Base-by-base conservation (phyloP, 2,888 invertebrate genomes). In the Troides aeacus region DNA sequence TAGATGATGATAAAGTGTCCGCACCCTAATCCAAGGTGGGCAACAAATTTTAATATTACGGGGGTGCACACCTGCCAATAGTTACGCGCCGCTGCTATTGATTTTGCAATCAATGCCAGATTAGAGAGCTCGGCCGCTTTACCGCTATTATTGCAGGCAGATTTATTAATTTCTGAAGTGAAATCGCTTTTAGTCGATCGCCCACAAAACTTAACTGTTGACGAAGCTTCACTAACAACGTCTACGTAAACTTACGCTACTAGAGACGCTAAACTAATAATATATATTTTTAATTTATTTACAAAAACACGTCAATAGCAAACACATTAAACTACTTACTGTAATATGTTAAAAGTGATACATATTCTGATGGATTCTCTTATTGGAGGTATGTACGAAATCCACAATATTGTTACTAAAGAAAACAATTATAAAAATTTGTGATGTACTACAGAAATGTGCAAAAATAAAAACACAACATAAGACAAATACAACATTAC, bases 21-120 rank as follows among this genome's bases (percentile, higher is more conserved):
- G 80, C 81, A 75, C 82, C 82, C 82, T 81, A 80, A 83, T 80
- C 77, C 77, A 74, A 71, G 73, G 76, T 69, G 72, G 75, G 73
- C 71, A 78, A 77, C 81, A 83, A 86, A 89, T 87, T 88, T 88
- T 85, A 86, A 89, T 88, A 88, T 84, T 80, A 81, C 77, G 77
- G 76, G 75, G 75, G 72, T 79, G 75, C 81, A 76, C 86, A 89
- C 86, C 87, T 87, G 85, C 78, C 84, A 77, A 85, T 88, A 88
- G 86, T 85, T 84, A 79, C 80, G 82, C 77, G 78, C 81, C 77
- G 73, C 64, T 74, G 72, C 77, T 88, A 91, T 90, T 85, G 91
- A 91, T 90, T 91, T 90, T 87, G 85, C 87, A 90, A 90, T 90
- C 85, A 90, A 87, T 86, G 78, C 81, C 82, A 80, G 85, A 86